phyloP scores from a whole-genome alignment of 2,888 invertebrate genomes.

The Drymonia ruficornis region DNA sequence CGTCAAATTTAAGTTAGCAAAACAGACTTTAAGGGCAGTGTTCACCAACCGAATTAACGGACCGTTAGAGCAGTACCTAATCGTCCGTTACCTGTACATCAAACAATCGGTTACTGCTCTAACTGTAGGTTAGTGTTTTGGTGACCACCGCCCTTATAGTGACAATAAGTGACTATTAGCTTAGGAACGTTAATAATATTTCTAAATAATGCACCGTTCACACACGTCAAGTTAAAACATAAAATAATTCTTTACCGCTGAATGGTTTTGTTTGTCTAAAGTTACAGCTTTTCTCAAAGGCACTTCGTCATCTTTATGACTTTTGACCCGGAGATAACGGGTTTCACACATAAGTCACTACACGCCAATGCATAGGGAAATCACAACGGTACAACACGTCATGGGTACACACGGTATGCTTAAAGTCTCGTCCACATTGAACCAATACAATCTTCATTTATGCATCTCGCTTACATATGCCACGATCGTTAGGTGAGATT shows the following conservation, averaged over 20 bases:
- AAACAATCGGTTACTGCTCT: too few species aligned
- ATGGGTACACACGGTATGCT: slow-evolving; percentile 1
- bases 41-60: too few species aligned
- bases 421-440: background rate
- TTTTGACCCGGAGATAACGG: background rate
- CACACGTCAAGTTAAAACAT: background rate
- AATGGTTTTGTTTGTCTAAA: background rate
- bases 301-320: background rate
- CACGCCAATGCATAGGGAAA: slow-evolving; percentile 10
- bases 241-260: background rate
- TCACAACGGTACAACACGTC: slow-evolving; percentile 19
- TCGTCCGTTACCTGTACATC: too few species aligned
- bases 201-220: background rate
- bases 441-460: slow-evolving; percentile 6
- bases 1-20: too few species aligned
- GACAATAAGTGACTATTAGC: too few species aligned
- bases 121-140: too few species aligned
- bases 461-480: slow-evolving; percentile 2
- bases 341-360: background rate
- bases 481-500: too few species aligned
- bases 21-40: too few species aligned
- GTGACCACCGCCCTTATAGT: too few species aligned
- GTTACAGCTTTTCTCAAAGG: background rate
- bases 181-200: background rate
- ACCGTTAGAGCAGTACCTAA: too few species aligned